A percentile compares a stretch with the other conserved stretches of the same genome.
phyloP scores from a whole-genome alignment of 2,888 invertebrate species.

The Syrista parreyssii region DNA sequence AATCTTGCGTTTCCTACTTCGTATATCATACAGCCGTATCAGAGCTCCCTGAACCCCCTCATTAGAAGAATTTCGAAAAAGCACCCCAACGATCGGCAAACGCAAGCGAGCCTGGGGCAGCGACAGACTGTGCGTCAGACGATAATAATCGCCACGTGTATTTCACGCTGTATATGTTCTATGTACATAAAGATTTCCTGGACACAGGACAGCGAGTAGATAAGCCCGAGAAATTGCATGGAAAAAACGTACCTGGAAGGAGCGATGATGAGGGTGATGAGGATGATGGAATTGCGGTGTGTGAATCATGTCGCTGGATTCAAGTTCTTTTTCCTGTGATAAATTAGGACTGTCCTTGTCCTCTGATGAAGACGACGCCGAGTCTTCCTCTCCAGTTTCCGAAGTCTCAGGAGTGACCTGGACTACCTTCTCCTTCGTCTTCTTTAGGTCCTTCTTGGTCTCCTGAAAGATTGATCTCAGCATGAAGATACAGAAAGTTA shows the following conservation, averaged over 20 bases:
- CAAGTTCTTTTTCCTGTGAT: conserved; percentile 66
- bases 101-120: not conserved
- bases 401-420: conserved; percentile 37
- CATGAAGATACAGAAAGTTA: not conserved
- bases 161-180: not conserved
- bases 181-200: not conserved
- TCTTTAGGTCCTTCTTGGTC: conserved; percentile 46
- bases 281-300: conserved; percentile 73
- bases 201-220: not conserved
- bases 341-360: conserved; percentile 47
- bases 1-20: conserved; percentile 46
- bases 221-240: not conserved
- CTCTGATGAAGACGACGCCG: conserved; percentile 44
- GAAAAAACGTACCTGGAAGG: conserved; percentile 74
- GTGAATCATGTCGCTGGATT: conserved; percentile 73
- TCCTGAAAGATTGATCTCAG: conserved; percentile 29
- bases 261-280: conserved; percentile 71
- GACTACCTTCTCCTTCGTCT: conserved; percentile 37
- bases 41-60: conserved; percentile 30
- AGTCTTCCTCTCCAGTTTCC: conserved; percentile 43
- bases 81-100: not conserved
- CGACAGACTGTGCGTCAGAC: not conserved
- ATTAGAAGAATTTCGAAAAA: conserved; percentile 29
- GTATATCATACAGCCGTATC: conserved; percentile 47
- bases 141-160: not conserved